Percentiles rank a stretch among this genome's conserved stretches.
Conservation (phyloP, 2,113 vertebrate species). For the Clarias batrachus region DNA sequence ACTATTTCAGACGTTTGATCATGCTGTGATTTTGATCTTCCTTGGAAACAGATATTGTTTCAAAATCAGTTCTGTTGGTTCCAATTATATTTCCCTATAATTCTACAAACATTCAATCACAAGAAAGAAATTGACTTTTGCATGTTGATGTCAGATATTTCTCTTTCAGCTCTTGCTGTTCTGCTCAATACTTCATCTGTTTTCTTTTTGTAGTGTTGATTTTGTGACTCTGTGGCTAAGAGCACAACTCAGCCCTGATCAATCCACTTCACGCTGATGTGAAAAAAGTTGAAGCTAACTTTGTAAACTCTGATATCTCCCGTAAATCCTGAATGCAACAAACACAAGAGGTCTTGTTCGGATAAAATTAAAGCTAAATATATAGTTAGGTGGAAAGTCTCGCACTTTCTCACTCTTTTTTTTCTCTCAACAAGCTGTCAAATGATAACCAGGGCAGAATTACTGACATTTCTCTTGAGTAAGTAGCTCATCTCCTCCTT, state of each 20-base stretch:
- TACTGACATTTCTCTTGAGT: conserved; percentile 2
- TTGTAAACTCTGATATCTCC: not conserved
- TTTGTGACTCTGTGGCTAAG: not conserved
- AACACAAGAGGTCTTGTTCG: not conserved
- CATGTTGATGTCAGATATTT: not conserved
- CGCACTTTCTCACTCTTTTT: not conserved
- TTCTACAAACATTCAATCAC: not conserved
- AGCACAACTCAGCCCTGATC: not conserved
- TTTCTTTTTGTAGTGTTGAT: not conserved
- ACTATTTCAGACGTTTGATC: too few relatives aligned
- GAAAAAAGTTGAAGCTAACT: not conserved
- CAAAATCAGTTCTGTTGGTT: not conserved
- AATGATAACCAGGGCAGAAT: not conserved
- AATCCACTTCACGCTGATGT: not conserved
- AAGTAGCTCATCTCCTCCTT: not conserved
- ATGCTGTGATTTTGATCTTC: not conserved
- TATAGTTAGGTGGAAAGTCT: not conserved
- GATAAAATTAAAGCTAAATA: not conserved
- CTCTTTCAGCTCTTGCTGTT: not conserved
- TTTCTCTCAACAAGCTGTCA: conserved; percentile 2
- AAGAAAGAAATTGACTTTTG: not conserved
- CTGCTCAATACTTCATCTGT: not conserved
- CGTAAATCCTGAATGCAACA: not conserved
- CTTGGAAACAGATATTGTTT: not conserved
- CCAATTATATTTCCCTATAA: not conserved